Evolutionary conservation across 2,113 vertebrate genomes (phyloP), one percentile per base, ranked within the genome.

Genomic region (Cromileptes altivelis): DNA sequence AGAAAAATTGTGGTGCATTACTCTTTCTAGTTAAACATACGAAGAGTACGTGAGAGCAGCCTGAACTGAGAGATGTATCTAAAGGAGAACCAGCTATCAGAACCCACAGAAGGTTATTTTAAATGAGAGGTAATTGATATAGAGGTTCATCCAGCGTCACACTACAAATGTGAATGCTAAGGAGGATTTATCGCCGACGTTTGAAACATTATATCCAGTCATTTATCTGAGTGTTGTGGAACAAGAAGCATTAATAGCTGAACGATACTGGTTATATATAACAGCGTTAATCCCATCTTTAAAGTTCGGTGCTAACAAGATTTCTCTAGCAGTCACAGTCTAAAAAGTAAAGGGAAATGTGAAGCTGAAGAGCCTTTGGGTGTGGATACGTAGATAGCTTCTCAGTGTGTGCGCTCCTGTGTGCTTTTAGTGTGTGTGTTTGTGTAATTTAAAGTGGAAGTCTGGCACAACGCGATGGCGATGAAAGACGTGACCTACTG

Each of bases 361-460:
- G 52, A 85, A 63, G 19, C 55, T 49, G 30, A 56, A 67, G 15
- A 74, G 70, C 49, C 25, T 76, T 42, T 37, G 27, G 70, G 58
- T 53, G 64, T 70, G 80, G 80, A 84, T 56, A 57, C 55, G 56
- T 30, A 56, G 55, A 75, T 60, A 77, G 65, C 27, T 27, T 81
- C 13, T 73, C 4, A 25, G 57, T 53, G 21, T 56, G 8, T 49
- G 23, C 49, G 42, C n/a, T 25, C 57, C 15, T 27, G 55, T 62
- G 40, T 37, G 62, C 57, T 45, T 62, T 52, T 33, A 56, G 58
- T 55, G 58, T 53, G 60, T 55, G 65, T 50, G 58, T 63, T 62
- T 76, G 60, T 71, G 63, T 88, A 76, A 91, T 91, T 86, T 67
- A 83, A 87, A 73, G 86, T 85, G 79, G 82, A 90, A 81, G 82